These are phyloP conservation scores for Drosophila nigromelanica DNA, from an alignment of 1,140 invertebrate genomes.

Conservation along the genomic window DNA sequence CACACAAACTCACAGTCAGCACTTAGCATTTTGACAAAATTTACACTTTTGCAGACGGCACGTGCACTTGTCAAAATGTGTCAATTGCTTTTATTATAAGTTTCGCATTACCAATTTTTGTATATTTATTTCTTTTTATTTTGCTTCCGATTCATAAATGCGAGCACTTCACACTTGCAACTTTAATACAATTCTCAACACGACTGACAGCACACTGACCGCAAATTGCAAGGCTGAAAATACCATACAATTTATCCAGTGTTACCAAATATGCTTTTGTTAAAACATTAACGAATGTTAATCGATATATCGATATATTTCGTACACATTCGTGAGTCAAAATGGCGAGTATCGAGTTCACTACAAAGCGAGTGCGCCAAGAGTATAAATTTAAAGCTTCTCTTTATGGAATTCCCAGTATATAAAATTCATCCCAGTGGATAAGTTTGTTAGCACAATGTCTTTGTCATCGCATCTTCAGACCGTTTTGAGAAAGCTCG, in stretches of 20 bases:
- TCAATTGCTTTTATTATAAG: conserved; percentile 13
- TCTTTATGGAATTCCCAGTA: not conserved
- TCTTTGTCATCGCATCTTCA: conserved; percentile 6
- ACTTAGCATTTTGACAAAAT: conserved; percentile 16
- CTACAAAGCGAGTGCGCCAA: not conserved
- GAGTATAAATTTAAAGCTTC: not conserved
- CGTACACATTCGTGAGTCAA: not conserved
- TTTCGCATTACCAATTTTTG: conserved; percentile 39
- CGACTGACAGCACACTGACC: conserved; percentile 32
- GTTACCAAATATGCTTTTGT: conserved; percentile 1
- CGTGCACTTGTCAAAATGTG: conserved; percentile 33
- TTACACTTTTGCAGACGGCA: conserved; percentile 22
- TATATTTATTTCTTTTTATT: conserved; percentile 45
- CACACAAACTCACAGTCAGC: conserved; percentile 4
- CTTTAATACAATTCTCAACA: conserved; percentile 46
- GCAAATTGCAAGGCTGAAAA: conserved; percentile 5
- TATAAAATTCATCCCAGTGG: not conserved
- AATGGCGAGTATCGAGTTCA: not conserved
- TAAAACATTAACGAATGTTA: not conserved
- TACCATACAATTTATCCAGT: not conserved
- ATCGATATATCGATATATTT: conserved; percentile 7
- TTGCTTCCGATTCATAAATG: conserved; percentile 25
- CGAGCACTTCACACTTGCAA: conserved; percentile 10
- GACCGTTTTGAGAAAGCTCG: conserved; percentile 13
- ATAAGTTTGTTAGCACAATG: not conserved